These are phyloP conservation scores for Orestias chungarensis DNA, from an alignment of 2,797 vertebrate genomes.

Conservation along the genomic window DNA sequence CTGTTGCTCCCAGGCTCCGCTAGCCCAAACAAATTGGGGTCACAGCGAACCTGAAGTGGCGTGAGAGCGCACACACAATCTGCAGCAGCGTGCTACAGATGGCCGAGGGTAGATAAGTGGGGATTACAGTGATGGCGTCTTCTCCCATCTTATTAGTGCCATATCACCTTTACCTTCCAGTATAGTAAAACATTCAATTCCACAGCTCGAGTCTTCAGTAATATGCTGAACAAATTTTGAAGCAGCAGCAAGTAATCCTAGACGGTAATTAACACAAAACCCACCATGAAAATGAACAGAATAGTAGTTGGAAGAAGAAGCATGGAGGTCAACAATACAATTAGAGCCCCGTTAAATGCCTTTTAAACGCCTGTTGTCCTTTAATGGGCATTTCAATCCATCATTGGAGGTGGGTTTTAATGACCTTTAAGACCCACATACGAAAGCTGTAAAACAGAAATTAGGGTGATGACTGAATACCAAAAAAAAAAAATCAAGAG, in stretches of 20 bases:
- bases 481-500: conserved; percentile 35
- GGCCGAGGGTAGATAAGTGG: conserved; percentile 19
- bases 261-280: conserved; percentile 46
- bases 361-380: conserved; percentile 60
- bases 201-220: neutral
- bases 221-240: conserved; percentile 21
- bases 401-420: conserved; percentile 45
- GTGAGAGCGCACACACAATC: conserved; percentile 32
- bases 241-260: conserved; percentile 35
- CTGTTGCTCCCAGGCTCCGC: conserved; percentile 54
- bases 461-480: conserved; percentile 47
- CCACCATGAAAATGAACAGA: conserved; percentile 43
- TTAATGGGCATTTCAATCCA: conserved; percentile 64
- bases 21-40: conserved; percentile 73
- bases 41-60: conserved; percentile 40
- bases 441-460: conserved; percentile 45
- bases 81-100: conserved; percentile 10
- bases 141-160: conserved; percentile 20
- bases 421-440: conserved; percentile 53
- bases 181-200: conserved; percentile 7
- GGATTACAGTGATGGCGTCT: conserved; percentile 29
- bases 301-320: conserved; percentile 19
- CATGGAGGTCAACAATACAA: conserved; percentile 60
- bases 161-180: conserved; percentile 10
- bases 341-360: conserved; percentile 55